Evolutionary conservation across 2,113 vertebrate species (phyloP), one percentile per base, ranked within the genome.

Genomic region (Austrofundulus limnaeus): DNA sequence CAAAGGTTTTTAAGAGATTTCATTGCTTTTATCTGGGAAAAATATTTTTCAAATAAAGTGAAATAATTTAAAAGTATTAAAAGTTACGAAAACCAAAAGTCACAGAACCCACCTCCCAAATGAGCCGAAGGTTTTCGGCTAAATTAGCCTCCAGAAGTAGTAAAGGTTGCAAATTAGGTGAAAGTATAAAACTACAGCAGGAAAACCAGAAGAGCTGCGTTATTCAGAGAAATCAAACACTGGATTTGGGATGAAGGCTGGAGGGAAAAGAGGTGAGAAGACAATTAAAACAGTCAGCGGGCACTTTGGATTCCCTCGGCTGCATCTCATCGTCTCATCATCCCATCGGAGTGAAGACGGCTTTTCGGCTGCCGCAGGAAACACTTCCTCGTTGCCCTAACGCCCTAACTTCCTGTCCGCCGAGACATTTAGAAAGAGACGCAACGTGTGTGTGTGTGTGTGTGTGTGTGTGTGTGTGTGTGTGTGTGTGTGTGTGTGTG

Each of bases 261-360:
- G 60, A 80, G 11, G 39, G 38, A 47, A 45, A 38, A 51, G 67
- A 80, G 73, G 80, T 76, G 81, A 84, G 76, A 83, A 77, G 72
- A 82, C 79, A 79, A 80, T 88, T 87, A 75, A 88, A 85, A 87
- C 85, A 87, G 82, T 85, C 80, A 72, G 80, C 80, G 50, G 81
- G 78, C 83, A 86, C 85, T 83, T 83, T 87, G 81, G 59, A 83
- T 75, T 84, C 84, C 77, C 81, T 31, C 0, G 65, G 50, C 75
- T 77, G 25, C 61, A 66, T 73, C 67, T 84, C 75, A 72, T 86
- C 86, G 81, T 86, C 65, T 79, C 75, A 79, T 72, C 80, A 80
- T 77, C 70, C 45, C 77, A 66, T 65, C 68, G 15, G 66, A 63
- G 68, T 61, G 71, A 83, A 54, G 25, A 37, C 53, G 65, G 69